Evolutionary conservation across 2,888 invertebrate species (phyloP).

Genomic region (Sminthurinus aureus): DNA sequence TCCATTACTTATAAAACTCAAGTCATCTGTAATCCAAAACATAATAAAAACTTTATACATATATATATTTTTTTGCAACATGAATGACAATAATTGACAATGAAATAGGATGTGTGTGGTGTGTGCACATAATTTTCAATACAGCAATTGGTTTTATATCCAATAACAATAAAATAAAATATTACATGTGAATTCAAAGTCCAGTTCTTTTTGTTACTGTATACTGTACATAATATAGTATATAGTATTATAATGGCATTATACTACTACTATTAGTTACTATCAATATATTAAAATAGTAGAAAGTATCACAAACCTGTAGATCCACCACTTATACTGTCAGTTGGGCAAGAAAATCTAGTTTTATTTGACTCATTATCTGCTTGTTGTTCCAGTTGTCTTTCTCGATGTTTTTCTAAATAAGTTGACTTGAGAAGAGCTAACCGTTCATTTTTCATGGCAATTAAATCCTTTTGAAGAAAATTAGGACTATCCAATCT

Average conservation of each 20-base stretch:
- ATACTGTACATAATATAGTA: no score
- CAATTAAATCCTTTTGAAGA: conserved; percentile 51
- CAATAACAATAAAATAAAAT: no score
- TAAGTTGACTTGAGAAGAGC: conserved; percentile 60
- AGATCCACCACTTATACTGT: conserved; percentile 42
- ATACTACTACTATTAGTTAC: not conserved
- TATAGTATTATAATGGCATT: no score
- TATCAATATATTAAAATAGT: not conserved
- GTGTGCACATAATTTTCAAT: no score
- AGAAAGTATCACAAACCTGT: not conserved
- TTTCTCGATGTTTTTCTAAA: conserved; percentile 55
- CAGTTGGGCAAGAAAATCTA: conserved; percentile 38
- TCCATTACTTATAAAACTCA: conserved; percentile 12
- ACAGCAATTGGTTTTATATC: no score
- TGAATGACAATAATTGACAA: no score
- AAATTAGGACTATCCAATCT: not conserved
- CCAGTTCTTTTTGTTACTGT: no score
- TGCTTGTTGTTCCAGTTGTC: conserved; percentile 38
- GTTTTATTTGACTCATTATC: conserved; percentile 37
- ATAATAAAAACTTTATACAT: not conserved
- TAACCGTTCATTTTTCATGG: conserved; percentile 59
- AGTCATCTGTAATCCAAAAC: conserved; percentile 30
- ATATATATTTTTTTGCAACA: no score
- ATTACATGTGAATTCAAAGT: no score
- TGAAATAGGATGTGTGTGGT: no score